Evolutionary conservation across 2,113 vertebrate species (phyloP), one percentile per base, ranked within the genome.

Genomic region (Halichoeres trimaculatus): DNA sequence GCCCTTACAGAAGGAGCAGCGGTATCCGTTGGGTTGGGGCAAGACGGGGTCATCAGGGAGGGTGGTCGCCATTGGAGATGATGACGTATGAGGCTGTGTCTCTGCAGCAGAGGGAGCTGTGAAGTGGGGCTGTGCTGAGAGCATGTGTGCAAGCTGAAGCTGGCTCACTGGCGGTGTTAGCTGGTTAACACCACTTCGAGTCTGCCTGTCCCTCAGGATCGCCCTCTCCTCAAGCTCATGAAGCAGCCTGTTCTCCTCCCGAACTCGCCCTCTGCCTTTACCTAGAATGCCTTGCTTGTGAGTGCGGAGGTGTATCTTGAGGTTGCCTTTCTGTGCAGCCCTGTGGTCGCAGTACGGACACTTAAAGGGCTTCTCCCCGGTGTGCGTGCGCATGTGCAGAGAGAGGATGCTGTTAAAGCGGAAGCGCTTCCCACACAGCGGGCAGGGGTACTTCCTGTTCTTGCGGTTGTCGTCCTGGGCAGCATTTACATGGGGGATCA

Each of bases 321-420:
- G 93, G 90, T 99, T 99, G 51, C 98, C 98, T 88, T 99, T 99
- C 2, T 99, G 98, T 14, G 98, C 98, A 0, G 98, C 98, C 77
- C 98, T 91, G 91, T 99, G 98, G 90, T 99, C 98, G 1, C 98
- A 99, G 85, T 99, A 99, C 0, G 98, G 98, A 72, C 98, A 99
- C 88, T 99, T 99, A 88, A 99, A 99, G 0, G 98, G 98, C 89
- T 99, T 99, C 93, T 99, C 98, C 1, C 98, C 98, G 0, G 98
- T 99, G 90, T 99, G 98, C 17, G 98, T 99, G 73, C 98, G 94
- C 98, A 99, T 99, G 87, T 99, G 98, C 13, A 99, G 95, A 0
- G 98, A 99, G 1, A 99, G 94, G 80, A 99, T 99, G 92, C 98
- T 99, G 93, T 99, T 99, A 77, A 99, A 99, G 24, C 98, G 96